Percentiles rank a stretch among this genome's conserved stretches.
Evolutionary conservation across 2,797 vertebrate genomes (phyloP).

Genomic region (Heterohyrax brucei): DNA sequence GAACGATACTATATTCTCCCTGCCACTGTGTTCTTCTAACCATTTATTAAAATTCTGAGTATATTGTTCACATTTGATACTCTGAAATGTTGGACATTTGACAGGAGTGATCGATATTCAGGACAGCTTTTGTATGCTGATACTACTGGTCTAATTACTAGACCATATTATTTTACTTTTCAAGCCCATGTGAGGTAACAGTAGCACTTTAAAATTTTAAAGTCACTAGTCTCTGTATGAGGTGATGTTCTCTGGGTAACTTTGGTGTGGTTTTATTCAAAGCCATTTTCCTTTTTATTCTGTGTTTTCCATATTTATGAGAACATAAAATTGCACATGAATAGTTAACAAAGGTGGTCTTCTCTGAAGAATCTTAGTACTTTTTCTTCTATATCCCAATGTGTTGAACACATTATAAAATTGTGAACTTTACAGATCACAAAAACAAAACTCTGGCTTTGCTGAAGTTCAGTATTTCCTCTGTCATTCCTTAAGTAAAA

Average conservation of each 20-base stretch:
- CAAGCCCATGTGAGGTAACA: constrained; percentile 77
- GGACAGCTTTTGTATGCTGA: constrained; percentile 78
- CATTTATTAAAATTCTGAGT: constrained; percentile 56
- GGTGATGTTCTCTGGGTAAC: neutral
- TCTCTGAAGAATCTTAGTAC: constrained; percentile 15
- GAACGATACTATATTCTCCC: constrained; percentile 2
- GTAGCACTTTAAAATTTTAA: constrained; percentile 84
- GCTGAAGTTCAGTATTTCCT: constrained; percentile 52
- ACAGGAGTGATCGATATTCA: constrained; percentile 66
- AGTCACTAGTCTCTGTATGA: constrained; percentile 51
- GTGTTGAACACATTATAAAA: constrained; percentile 42
- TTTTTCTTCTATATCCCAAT: constrained; percentile 42
- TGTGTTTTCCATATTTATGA: constrained; percentile 16
- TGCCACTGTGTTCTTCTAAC: neutral
- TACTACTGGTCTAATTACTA: constrained; percentile 79
- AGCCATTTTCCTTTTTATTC: constrained; percentile 57
- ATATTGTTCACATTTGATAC: constrained; percentile 69
- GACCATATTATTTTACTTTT: constrained; percentile 85
- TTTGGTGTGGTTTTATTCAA: constrained; percentile 57
- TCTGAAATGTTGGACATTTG: constrained; percentile 74
- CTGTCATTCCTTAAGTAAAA: constrained; percentile 82
- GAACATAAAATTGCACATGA: constrained; percentile 65
- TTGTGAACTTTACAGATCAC: constrained; percentile 23
- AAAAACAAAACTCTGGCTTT: constrained; percentile 46
- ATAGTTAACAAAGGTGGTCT: constrained; percentile 56